Percentiles rank a stretch among this genome's conserved stretches.
Evolutionary conservation across 1,140 invertebrate genomes (phyloP).

Genomic region (Hycleus cichorii): DNA sequence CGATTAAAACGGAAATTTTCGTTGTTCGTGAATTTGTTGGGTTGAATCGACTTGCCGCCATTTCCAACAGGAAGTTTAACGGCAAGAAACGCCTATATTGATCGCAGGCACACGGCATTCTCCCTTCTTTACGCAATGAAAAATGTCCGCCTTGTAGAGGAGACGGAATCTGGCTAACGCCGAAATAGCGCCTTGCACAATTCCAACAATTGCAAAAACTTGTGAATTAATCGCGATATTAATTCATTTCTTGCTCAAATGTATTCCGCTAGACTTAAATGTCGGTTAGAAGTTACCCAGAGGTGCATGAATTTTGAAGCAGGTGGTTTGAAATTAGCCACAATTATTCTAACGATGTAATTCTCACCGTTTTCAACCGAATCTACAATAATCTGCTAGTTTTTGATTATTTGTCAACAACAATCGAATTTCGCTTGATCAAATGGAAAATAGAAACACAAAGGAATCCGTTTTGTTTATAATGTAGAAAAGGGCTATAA

Average conservation of each 20-base stretch:
- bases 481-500: slow-evolving; percentile 14
- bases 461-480: slow-evolving; percentile 21
- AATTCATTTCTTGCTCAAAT: neutral
- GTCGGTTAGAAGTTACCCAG: slow-evolving; percentile 18
- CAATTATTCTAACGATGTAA: neutral
- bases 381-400: too few species aligned
- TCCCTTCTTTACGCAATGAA: slow-evolving; percentile 28
- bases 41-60: slow-evolving; percentile 10
- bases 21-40: too few species aligned
- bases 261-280: slow-evolving; percentile 10
- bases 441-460: slow-evolving; percentile 17
- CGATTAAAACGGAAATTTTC: too few species aligned
- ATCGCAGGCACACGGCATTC: slow-evolving; percentile 22
- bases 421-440: too few species aligned
- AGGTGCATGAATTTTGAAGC: slow-evolving; percentile 20
- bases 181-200: slow-evolving; percentile 2
- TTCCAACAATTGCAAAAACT: too few species aligned
- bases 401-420: too few species aligned
- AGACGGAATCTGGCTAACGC: slow-evolving; percentile 15
- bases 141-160: slow-evolving; percentile 29
- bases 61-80: slow-evolving; percentile 17
- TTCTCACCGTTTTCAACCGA: too few species aligned
- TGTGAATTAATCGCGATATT: too few species aligned
- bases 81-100: slow-evolving; percentile 34
- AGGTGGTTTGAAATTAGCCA: slow-evolving; percentile 15